These are phyloP conservation scores for Rhabdomys pumilio DNA, from an alignment of 2,797 vertebrate genomes.

Conservation along the genomic window DNA sequence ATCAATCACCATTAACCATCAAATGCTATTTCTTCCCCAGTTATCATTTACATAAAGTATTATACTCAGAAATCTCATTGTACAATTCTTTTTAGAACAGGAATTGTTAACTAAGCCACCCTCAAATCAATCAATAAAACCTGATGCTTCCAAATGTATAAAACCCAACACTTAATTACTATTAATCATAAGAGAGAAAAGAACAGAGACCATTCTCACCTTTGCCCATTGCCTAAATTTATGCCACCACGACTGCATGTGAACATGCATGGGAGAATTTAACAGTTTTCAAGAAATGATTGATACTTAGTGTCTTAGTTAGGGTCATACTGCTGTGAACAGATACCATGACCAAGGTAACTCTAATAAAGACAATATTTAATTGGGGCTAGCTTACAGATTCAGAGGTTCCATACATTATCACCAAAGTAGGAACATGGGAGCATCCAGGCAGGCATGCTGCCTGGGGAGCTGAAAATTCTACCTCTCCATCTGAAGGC, in stretches of 20 bases:
- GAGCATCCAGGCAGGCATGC: not conserved
- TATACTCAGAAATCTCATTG: not conserved
- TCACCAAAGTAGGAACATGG: not conserved
- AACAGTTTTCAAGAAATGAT: not conserved
- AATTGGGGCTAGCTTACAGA: not conserved
- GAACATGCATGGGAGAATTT: not conserved
- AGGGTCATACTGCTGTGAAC: not conserved
- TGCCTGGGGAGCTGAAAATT: not conserved
- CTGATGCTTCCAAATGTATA: not conserved
- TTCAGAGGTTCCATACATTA: not conserved
- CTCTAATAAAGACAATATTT: not conserved
- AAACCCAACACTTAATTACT: not conserved
- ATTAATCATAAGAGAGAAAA: not conserved
- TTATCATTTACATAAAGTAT: not conserved
- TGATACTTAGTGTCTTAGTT: not conserved
- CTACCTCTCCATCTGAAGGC: not conserved
- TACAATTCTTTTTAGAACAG: not conserved
- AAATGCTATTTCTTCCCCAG: not conserved
- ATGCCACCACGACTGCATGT: not conserved
- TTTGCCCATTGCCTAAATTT: not conserved
- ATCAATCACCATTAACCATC: not conserved
- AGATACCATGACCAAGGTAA: not conserved
- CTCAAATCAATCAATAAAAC: not conserved
- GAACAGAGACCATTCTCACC: not conserved
- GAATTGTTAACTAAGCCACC: not conserved